Evolutionary conservation across 2,113 vertebrate genomes (phyloP).

Genomic region (Crotalus viridis): DNA sequence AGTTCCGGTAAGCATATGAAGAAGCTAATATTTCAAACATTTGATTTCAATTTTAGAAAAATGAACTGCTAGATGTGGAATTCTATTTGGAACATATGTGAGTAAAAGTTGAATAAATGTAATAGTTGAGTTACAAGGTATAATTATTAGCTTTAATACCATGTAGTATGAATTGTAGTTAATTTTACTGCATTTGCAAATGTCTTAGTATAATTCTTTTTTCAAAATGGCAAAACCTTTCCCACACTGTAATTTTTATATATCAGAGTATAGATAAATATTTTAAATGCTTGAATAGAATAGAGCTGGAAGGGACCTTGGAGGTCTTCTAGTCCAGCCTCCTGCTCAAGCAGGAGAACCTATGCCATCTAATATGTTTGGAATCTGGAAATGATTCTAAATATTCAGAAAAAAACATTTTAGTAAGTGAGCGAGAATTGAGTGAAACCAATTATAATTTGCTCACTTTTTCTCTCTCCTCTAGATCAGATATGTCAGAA

Average conservation of each 20-base stretch:
- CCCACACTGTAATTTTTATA: neutral
- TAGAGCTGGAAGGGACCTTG: too few relatives aligned
- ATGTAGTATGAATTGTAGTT: neutral
- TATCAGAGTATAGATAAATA: too few relatives aligned
- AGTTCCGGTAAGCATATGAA: neutral
- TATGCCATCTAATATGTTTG: neutral
- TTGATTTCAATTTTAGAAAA: conserved; percentile 48
- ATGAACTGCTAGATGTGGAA: conserved; percentile 62
- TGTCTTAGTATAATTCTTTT: neutral
- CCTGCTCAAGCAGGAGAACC: too few relatives aligned
- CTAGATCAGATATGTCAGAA: conserved; percentile 58
- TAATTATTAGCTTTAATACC: neutral
- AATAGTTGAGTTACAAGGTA: neutral
- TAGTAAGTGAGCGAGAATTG: neutral
- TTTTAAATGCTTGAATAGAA: too few relatives aligned
- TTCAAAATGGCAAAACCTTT: neutral
- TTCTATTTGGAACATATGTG: conserved; percentile 61
- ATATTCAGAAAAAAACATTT: neutral
- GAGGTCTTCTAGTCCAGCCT: too few relatives aligned
- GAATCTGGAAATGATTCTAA: neutral
- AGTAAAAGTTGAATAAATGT: conserved; percentile 40
- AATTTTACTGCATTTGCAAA: neutral
- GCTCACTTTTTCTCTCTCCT: conserved; percentile 31
- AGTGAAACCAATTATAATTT: neutral
- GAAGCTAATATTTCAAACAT: neutral